phyloP scores from a whole-genome alignment of 2,113 vertebrate genomes.

The Galemys pyrenaicus region DNA sequence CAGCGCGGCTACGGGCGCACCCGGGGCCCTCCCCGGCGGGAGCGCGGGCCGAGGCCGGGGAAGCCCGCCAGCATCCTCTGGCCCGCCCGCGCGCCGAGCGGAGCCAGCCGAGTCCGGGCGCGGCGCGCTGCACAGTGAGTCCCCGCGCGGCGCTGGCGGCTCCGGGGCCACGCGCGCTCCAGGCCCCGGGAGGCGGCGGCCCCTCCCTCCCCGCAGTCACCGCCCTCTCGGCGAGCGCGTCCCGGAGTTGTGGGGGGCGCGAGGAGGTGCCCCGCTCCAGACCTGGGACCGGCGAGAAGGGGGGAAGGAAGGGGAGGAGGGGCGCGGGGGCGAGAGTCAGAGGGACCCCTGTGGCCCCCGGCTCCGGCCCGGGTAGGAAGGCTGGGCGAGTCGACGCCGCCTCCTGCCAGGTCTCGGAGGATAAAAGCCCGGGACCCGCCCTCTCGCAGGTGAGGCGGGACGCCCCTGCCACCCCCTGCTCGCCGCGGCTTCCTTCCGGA shows the following conservation, averaged over 20 bases:
- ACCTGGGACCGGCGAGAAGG: not conserved
- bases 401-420: not conserved
- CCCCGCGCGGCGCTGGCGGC: conserved; percentile 44
- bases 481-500: conserved; percentile 44
- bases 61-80: conserved; percentile 69
- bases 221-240: conserved; percentile 46
- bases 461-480: not conserved
- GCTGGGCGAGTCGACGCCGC: not conserved
- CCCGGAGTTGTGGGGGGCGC: not conserved
- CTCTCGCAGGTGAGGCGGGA: conserved; percentile 57
- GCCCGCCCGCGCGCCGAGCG: not conserved
- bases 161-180: conserved; percentile 65
- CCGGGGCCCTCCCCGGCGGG: conserved; percentile 11
- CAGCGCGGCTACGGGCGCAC: conserved; percentile 35
- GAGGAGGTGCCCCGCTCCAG: not conserved
- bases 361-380: not conserved
- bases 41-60: conserved; percentile 63
- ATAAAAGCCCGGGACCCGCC: not conserved
- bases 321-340: not conserved
- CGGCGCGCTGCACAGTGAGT: conserved; percentile 48
- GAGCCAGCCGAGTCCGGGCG: conserved; percentile 45
- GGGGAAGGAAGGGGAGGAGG: not conserved
- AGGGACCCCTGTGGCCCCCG: not conserved
- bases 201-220: conserved; percentile 43
- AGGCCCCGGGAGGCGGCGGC: conserved; percentile 61